Evolutionary conservation across 2,113 vertebrate genomes (phyloP), one percentile per base, ranked within the genome.

Genomic region (Falcunculus frontatus): DNA sequence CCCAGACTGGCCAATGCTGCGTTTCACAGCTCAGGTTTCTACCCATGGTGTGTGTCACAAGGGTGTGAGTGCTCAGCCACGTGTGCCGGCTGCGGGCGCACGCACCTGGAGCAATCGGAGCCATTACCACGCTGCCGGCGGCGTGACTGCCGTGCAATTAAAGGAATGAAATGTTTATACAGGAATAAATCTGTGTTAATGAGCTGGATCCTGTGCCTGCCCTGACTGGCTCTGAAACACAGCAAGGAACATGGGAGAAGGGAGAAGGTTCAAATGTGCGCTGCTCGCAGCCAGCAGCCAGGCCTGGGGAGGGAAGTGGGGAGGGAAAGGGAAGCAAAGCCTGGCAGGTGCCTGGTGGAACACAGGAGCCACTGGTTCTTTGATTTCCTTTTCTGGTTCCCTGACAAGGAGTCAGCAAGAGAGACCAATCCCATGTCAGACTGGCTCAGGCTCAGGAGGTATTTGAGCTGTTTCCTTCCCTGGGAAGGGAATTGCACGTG

Each of bases 141-240:
- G 64, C 75, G 42, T 33, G 69, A 68, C 90, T 89, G 95, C 95
- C 87, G 76, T 11, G 94, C 95, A 95, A 84, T 95, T 95, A 92
- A 30, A 81, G 85, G 74, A 88, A 84, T 87, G 75, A 96, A 96
- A 93, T 95, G 96, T 92, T 96, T 88, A 55, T 56, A 84, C 86
- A 84, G 92, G 95, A 95, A 89, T 93, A 94, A 84, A 92, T 95
- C 74, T 97, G 62, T 70, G 57, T 68, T 96, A 89, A 96, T 90
- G 77, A 96, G 63, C 74, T 37, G 59, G 72, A 81, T 87, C 84
- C 84, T 29, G 52, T 7, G 84, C 67, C 89, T 6, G 9, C 82
- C 62, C 53, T 35, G 52, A 32, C 70, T 49, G 74, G 49, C 84
- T 82, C 76, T 57, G 84, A 74, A 55, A 46, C 74, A 44, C 59